phyloP scores from a whole-genome alignment of 2,797 vertebrate species.

The Leptoclinus maculatus region DNA sequence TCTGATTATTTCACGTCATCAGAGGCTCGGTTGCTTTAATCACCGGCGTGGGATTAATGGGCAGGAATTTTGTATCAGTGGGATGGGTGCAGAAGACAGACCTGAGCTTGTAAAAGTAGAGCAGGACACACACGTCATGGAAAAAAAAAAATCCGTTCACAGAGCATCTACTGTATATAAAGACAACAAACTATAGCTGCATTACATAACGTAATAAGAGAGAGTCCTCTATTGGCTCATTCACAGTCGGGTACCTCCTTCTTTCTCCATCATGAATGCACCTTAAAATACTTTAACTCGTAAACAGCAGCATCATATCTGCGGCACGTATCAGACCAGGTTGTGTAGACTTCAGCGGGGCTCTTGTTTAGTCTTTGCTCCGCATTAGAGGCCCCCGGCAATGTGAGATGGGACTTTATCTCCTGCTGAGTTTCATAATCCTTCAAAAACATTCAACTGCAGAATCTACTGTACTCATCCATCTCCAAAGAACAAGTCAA shows the following conservation, averaged over 20 bases:
- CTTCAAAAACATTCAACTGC: constrained; percentile 39
- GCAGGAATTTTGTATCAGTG: constrained; percentile 23
- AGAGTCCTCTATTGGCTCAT: not conserved
- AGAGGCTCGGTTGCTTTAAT: constrained; percentile 31
- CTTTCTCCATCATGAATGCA: not conserved
- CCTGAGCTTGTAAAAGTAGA: constrained; percentile 17
- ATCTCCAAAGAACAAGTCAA: constrained; percentile 9
- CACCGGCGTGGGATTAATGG: constrained; percentile 42
- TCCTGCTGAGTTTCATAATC: constrained; percentile 53
- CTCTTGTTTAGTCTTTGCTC: constrained; percentile 72
- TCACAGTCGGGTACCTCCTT: not conserved
- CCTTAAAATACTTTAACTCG: not conserved
- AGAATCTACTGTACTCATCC: not conserved
- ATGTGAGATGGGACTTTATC: constrained; percentile 61
- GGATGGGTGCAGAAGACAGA: constrained; percentile 16
- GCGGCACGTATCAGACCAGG: constrained; percentile 41
- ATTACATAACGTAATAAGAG: not conserved
- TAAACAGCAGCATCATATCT: constrained; percentile 36
- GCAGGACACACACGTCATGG: not conserved
- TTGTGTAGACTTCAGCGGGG: constrained; percentile 28
- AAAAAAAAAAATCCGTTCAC: not conserved
- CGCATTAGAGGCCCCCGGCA: constrained; percentile 66
- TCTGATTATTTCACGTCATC: constrained; percentile 36
- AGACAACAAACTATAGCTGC: not conserved
- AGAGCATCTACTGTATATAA: not conserved